These are phyloP conservation scores for Pammene fasciana DNA, from an alignment of 2,888 invertebrate species.

Conservation along the genomic window DNA sequence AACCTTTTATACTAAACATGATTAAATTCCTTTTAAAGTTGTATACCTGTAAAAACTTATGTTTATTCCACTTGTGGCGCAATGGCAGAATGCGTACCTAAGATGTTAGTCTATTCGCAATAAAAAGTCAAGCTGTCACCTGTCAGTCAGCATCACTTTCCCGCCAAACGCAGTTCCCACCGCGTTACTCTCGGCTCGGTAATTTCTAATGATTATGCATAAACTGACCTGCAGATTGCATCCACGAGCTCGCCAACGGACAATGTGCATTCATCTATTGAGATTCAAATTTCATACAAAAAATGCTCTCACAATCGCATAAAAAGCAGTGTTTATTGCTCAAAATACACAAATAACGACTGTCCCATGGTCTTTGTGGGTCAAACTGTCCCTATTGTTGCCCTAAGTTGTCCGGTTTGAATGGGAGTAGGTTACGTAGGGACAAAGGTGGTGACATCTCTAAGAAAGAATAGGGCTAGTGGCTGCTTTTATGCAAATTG, in stretches of 20 bases:
- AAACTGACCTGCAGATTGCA: slow-evolving; percentile 75
- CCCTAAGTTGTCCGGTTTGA: slow-evolving; percentile 74
- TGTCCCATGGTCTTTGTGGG: slow-evolving; percentile 75
- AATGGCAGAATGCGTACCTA: slow-evolving; percentile 37
- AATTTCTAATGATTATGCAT: slow-evolving; percentile 79
- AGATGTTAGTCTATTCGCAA: slow-evolving; percentile 42
- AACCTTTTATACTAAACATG: slow-evolving; percentile 23
- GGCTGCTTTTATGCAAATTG: slow-evolving; percentile 75
- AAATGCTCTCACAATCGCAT: slow-evolving; percentile 76
- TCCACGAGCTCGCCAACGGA: slow-evolving; percentile 82
- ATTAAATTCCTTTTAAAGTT: slow-evolving; percentile 22
- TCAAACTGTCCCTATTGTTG: slow-evolving; percentile 77
- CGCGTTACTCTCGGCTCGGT: slow-evolving; percentile 66
- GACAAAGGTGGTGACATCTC: slow-evolving; percentile 82
- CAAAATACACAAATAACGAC: slow-evolving; percentile 81
- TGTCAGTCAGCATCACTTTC: slow-evolving; percentile 67
- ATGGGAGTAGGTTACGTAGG: slow-evolving; percentile 74
- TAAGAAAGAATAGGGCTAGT: slow-evolving; percentile 65
- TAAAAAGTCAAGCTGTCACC: slow-evolving; percentile 51
- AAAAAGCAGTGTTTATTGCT: slow-evolving; percentile 83
- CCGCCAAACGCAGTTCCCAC: slow-evolving; percentile 73
- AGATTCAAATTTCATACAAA: slow-evolving; percentile 70
- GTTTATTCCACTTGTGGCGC: neutral
- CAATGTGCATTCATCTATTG: slow-evolving; percentile 80
- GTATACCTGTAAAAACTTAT: slow-evolving; percentile 6